A percentile compares a stretch with the other conserved stretches of the same genome.
These are phyloP conservation scores for Bucco capensis DNA, from an alignment of 2,113 vertebrate genomes.

Conservation along the genomic window DNA sequence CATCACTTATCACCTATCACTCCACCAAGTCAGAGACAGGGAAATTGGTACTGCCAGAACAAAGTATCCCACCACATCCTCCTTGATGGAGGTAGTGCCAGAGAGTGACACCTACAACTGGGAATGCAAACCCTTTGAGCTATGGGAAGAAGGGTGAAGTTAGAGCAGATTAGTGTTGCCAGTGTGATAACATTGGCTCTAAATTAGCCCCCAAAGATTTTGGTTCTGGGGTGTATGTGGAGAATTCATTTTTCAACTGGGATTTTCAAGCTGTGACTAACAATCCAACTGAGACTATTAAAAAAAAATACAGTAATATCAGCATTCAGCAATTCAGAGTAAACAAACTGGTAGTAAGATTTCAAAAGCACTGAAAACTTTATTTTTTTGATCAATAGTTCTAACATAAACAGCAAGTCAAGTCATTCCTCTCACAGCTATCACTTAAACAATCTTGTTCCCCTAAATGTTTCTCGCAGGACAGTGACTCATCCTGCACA, in stretches of 20 bases:
- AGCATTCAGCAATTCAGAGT: background rate
- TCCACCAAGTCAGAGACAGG: background rate
- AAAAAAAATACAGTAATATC: background rate
- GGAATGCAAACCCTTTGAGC: background rate
- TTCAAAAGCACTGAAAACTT: background rate
- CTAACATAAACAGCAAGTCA: background rate
- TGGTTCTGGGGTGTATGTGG: background rate
- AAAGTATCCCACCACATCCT: background rate
- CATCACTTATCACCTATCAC: background rate
- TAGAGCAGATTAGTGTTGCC: background rate
- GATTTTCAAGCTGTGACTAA: background rate
- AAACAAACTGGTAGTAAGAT: background rate
- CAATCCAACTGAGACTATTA: background rate
- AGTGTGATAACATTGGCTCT: background rate
- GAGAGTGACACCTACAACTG: fast-evolving
- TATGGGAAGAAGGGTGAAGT: background rate
- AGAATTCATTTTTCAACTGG: background rate
- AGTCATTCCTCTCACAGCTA: background rate
- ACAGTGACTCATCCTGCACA: background rate
- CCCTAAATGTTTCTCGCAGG: background rate
- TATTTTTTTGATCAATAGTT: background rate
- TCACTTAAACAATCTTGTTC: background rate
- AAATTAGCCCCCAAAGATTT: background rate
- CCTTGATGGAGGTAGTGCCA: fast-evolving
- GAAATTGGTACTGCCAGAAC: background rate